Evolutionary conservation across 2,113 vertebrate genomes (phyloP).

Genomic region (Scopus umbretta): DNA sequence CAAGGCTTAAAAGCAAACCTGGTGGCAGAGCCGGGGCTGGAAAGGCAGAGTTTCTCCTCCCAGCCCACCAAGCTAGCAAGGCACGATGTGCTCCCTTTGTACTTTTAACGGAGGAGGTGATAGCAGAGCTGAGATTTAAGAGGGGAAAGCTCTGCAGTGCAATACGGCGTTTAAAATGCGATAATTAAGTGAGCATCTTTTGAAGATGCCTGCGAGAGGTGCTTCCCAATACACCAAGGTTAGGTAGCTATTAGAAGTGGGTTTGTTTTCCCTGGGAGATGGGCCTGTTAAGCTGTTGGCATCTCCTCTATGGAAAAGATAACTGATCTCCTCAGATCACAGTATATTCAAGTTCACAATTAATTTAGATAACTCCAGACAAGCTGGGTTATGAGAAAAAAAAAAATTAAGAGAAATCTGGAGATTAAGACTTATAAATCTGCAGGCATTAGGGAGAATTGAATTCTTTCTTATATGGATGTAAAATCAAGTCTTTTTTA

Average conservation of each 20-base stretch:
- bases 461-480: conserved; percentile 65
- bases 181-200: conserved; percentile 20
- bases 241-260: conserved; percentile 49
- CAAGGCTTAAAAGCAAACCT: rapidly evolving
- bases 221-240: conserved; percentile 34
- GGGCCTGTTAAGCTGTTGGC: conserved; percentile 22
- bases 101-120: neutral
- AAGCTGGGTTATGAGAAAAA: conserved; percentile 33
- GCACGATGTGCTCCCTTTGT: neutral
- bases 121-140: neutral
- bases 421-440: conserved; percentile 58
- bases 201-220: neutral
- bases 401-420: conserved; percentile 57
- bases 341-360: conserved; percentile 69
- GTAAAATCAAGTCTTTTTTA: conserved; percentile 74
- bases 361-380: conserved; percentile 72
- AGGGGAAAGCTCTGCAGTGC: neutral
- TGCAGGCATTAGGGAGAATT: conserved; percentile 65
- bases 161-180: neutral
- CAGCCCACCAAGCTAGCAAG: neutral
- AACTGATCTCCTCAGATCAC: conserved; percentile 64
- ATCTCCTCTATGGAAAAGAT: neutral
- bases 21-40: neutral
- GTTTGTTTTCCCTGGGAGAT: conserved; percentile 53
- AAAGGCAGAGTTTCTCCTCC: neutral